These are phyloP conservation scores for Tetramorium simillimum DNA, from an alignment of 1,140 invertebrate genomes.

Conservation along the genomic window DNA sequence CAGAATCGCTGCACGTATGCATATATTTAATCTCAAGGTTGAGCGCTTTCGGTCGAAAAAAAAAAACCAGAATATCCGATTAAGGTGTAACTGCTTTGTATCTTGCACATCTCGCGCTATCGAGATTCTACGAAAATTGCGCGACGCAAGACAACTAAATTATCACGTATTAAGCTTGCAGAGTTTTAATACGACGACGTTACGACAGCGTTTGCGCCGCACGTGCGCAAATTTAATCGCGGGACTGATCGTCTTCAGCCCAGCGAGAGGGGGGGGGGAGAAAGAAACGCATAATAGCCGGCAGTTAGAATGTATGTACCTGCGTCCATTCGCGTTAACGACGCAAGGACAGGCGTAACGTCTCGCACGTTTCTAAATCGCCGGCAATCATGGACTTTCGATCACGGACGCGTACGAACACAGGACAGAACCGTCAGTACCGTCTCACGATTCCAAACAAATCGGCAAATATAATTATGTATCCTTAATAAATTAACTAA, in stretches of 20 bases:
- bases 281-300: conserved; percentile 39
- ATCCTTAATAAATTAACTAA: background rate
- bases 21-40: background rate
- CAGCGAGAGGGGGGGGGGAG: background rate
- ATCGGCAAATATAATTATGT: background rate
- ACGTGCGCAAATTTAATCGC: conserved; percentile 50
- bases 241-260: conserved; percentile 24
- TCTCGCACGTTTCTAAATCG: conserved; percentile 56
- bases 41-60: background rate
- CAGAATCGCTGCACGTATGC: background rate
- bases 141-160: background rate
- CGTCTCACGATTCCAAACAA: background rate
- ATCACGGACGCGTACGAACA: conserved; percentile 37
- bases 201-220: conserved; percentile 4
- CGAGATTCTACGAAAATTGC: background rate
- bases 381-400: conserved; percentile 13
- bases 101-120: background rate
- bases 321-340: conserved; percentile 44
- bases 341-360: background rate
- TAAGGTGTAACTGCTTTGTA: background rate
- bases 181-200: background rate
- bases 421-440: background rate
- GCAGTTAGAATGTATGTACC: conserved; percentile 40
- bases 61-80: background rate
- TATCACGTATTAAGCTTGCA: conserved; percentile 11